Base-by-base conservation (phyloP, 2,113 vertebrate species). In the Amphilophus citrinellus region DNA sequence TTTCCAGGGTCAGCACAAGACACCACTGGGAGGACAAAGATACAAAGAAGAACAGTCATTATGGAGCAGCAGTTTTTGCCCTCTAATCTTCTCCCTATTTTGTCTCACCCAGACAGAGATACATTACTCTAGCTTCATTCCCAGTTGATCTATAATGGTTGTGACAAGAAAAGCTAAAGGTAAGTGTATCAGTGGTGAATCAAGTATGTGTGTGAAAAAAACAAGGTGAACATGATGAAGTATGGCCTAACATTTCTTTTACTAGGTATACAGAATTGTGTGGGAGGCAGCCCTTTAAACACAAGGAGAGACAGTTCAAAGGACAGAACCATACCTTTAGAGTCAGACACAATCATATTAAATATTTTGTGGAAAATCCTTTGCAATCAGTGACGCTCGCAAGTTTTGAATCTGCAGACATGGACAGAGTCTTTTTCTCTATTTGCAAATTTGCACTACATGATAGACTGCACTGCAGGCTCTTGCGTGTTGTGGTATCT, bases 1-100 rank as follows among this genome's bases (percentile, higher is more conserved):
- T 96, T 96, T 11, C 98, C 98, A 0, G 98, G 98, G 86, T 99
- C 98, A 11, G 93, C 84, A 77, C 98, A 99, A 8, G 96, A 95
- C 78, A 97, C 97, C 92, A 98, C 98, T 99, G 66, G 27, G 68
- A 73, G 47, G 0, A 61, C 3, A 76, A 20, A 88, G 24, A 83
- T n/a, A 82, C 6, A 39, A 47, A 61, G 15, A 53, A 1, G 77
- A 73, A 22, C n/a, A 3, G 17, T 78, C 17, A n/a, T 30, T 32
- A 30, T 30, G 6, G 44, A 71, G 22, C 65, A 50, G 24, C 27
- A 13, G 6, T 44, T 27, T 61, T 3, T 77, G 39, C 27, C 15
- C 24, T 44, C 9, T 60, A 60, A 39, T 17, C 73, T 22, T 24
- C 14, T 27, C n/a, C 7, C 22, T 60, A 7, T 60, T 60, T 60